Conservation (phyloP, 2,113 vertebrate genomes). For the Nipponia nippon region DNA sequence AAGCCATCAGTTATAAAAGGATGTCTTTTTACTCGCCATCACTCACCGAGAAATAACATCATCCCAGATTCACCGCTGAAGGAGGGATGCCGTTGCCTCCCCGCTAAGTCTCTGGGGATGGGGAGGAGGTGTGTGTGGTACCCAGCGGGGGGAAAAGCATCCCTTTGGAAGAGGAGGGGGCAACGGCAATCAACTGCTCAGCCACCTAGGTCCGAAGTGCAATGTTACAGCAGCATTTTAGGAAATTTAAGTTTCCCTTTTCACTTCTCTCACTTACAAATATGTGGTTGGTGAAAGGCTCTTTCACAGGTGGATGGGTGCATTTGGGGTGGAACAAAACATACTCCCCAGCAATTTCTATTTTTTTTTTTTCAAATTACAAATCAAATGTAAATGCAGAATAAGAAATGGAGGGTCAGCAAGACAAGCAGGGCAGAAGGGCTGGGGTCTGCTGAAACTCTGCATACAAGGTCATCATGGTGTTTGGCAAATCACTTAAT, state of each 20-base stretch:
- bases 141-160: neutral
- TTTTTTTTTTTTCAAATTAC: neutral
- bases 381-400: neutral
- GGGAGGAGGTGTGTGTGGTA: neutral
- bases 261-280: rapidly evolving
- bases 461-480: neutral
- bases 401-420: neutral
- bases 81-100: neutral
- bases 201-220: rapidly evolving
- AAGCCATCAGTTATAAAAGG: neutral
- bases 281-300: neutral
- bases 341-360: neutral
- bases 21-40: neutral
- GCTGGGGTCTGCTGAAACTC: neutral
- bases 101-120: rapidly evolving
- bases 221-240: neutral
- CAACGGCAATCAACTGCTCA: rapidly evolving
- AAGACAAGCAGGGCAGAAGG: neutral
- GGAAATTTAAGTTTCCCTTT: neutral
- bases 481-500: neutral
- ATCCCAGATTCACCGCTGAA: rapidly evolving
- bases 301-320: neutral
- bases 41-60: neutral
- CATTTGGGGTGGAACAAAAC: neutral
- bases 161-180: neutral